A percentile compares a stretch with the other conserved stretches of the same genome.
Evolutionary conservation across 2,888 invertebrate species (phyloP).

Genomic region (Spodoptera exigua): DNA sequence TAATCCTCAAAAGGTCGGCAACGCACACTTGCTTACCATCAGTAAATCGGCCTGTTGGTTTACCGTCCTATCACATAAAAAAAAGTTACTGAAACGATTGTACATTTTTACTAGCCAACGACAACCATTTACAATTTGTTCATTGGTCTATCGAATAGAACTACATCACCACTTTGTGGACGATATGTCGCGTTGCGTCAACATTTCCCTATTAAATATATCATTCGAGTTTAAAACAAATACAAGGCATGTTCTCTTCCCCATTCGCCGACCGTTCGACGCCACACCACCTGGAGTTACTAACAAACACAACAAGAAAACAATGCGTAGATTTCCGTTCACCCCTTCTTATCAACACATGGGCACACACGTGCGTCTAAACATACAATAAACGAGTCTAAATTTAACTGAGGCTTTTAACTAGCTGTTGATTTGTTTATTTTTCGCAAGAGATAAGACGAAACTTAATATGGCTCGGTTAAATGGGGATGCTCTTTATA

Average conservation of each 20-base stretch:
- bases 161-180: conserved; percentile 84
- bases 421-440: conserved; percentile 53
- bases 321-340: background rate
- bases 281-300: no score
- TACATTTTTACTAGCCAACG: conserved; percentile 46
- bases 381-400: conserved; percentile 44
- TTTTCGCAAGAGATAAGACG: conserved; percentile 51
- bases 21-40: no score
- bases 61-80: no score
- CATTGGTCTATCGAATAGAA: conserved; percentile 53
- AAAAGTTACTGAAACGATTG: no score
- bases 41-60: no score
- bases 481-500: conserved; percentile 27
- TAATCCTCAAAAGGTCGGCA: no score
- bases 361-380: conserved; percentile 9
- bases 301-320: background rate
- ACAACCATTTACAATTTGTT: conserved; percentile 41
- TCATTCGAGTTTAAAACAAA: no score
- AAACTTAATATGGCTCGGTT: conserved; percentile 38
- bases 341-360: conserved; percentile 27
- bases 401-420: conserved; percentile 53
- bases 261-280: no score
- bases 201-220: conserved; percentile 87
- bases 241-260: no score
- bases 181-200: conserved; percentile 84